Evolutionary conservation across 2,113 vertebrate species (phyloP), one percentile per base, ranked within the genome.

Genomic region (Oxyura jamaicensis): DNA sequence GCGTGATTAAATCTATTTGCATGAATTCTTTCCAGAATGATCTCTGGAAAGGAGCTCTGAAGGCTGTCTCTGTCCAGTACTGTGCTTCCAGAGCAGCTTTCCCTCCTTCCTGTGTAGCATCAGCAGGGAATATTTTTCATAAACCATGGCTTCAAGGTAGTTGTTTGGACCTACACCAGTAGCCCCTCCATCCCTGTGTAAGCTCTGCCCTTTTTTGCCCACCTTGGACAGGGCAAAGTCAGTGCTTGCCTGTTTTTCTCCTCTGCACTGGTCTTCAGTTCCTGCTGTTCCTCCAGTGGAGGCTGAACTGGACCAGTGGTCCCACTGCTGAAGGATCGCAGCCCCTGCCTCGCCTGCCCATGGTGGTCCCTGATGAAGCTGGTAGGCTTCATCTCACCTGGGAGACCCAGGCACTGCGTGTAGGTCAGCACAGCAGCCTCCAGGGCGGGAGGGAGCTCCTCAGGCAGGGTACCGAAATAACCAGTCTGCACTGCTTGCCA

Each of bases 371-470:
- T 48, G 46, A 22, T 20, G 1, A 41, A 26, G 46, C 68, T 25
- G 7, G 50, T 7, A 56, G n/a, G 26, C 1, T 33, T 41, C 18
- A 11, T 13, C 14, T 73, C 20, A 2, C 10, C 8, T 9, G 42
- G 23, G 75, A n/a, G 39, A 8, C 66, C 28, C 41, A 48, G 26
- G 1, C 2, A 0, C 12, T 33, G 14, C 28, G 4, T 10, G 28
- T 6, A 56, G 28, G n/a, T 39, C 20, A 35, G 33, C 5, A 4
- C 7, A n/a, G 62, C 60, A 17, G 62, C 11, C 22, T 58, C 11
- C 4, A 42, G 41, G 10, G 6, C 17, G 31, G 48, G 25, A 39
- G 14, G 48, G 25, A 39, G 18, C 12, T n/a, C 2, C 0, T 44
- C 36, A 42, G 26, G 69, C 65, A 71, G 55, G 12, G 28, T 22